phyloP scores from a whole-genome alignment of 1,140 invertebrate genomes.

The Hylaeus volcanicus region DNA sequence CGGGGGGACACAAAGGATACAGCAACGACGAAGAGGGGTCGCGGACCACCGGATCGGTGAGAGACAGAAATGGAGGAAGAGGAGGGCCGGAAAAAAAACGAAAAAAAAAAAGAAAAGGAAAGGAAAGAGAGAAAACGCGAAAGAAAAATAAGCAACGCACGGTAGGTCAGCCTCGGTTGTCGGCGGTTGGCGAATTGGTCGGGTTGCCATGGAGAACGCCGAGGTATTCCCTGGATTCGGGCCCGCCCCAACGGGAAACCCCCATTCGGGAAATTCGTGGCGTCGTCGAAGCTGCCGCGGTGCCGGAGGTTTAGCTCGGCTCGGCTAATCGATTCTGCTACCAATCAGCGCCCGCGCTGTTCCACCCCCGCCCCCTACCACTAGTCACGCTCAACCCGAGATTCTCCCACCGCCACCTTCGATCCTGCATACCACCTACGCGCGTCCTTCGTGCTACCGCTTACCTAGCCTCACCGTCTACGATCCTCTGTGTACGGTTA shows the following conservation, averaged over 20 bases:
- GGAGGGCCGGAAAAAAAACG: conserved; percentile 12
- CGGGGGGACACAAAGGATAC: conserved; percentile 37
- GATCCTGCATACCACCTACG: conserved; percentile 1
- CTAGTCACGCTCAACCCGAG: conserved; percentile 41
- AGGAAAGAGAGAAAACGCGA: conserved; percentile 17
- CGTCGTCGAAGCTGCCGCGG: conserved; percentile 73
- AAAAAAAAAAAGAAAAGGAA: conserved; percentile 21
- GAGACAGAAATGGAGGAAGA: not conserved
- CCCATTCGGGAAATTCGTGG: conserved; percentile 77
- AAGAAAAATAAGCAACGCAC: conserved; percentile 59
- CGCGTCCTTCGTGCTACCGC: conserved; percentile 14
- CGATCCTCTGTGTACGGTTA: conserved; percentile 18
- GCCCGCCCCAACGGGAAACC: conserved; percentile 76
- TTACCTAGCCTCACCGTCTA: conserved; percentile 12
- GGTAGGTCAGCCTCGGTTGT: conserved; percentile 72
- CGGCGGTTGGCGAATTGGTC: conserved; percentile 78
- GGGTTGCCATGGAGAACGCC: conserved; percentile 76
- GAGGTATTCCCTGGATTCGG: conserved; percentile 73
- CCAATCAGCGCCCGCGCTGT: conserved; percentile 72
- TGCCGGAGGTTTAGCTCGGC: conserved; percentile 70
- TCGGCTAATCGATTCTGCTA: conserved; percentile 77
- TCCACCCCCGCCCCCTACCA: conserved; percentile 36
- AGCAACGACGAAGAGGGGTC: conserved; percentile 7
- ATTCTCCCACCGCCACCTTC: conserved; percentile 21
- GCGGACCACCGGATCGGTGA: not conserved